Base-by-base conservation (phyloP, 2,113 vertebrate genomes). In the Aphelocoma coerulescens region DNA sequence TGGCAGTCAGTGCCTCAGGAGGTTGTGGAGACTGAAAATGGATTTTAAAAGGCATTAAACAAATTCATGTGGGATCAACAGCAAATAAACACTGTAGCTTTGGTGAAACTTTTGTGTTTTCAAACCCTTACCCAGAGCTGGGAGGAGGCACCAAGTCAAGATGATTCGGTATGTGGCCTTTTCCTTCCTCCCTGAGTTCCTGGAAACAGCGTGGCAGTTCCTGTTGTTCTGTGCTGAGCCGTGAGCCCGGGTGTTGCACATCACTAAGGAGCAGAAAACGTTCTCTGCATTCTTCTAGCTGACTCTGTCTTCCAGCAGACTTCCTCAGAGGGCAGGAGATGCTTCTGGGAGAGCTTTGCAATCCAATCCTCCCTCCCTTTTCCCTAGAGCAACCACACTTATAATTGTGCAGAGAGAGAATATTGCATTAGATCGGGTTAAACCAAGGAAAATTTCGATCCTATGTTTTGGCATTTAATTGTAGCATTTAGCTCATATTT, bases 31-130 rank as follows among this genome's bases (percentile, higher is more conserved):
- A 46, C 79, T 61, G 84, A 89, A 95, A 95, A 93, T 81, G 80
- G 83, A 68, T 95, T 93, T 92, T 92, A 81, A 92, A 93, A 91
- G 22, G 66, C 86, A 95, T 84, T 92, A 78, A 67, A 67, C 22
- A 84, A 77, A 84, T 86, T 51, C 86, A 55, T 3, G 12, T 32
- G 44, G 49, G 76, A 91, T 86, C 75, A 92, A 74, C 32, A 39
- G 72, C 88, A 89, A 74, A 91, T 28, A 84, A 74, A 74, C 41
- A 17, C 63, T 22, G 13, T 6, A 32, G 43, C 24, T 66, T 63
- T 72, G 68, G 66, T 71, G 72, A 87, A 84, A 89, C 52, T 77
- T 88, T 6, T 5, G 55, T 37, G 35, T 33, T 91, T 86, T 77
- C 84, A 57, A 61, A 54, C 32, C 43, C 41, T 81, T 37, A 52